phyloP scores from a whole-genome alignment of 2,113 vertebrate species.

The Xiphorhynchus elegans region DNA sequence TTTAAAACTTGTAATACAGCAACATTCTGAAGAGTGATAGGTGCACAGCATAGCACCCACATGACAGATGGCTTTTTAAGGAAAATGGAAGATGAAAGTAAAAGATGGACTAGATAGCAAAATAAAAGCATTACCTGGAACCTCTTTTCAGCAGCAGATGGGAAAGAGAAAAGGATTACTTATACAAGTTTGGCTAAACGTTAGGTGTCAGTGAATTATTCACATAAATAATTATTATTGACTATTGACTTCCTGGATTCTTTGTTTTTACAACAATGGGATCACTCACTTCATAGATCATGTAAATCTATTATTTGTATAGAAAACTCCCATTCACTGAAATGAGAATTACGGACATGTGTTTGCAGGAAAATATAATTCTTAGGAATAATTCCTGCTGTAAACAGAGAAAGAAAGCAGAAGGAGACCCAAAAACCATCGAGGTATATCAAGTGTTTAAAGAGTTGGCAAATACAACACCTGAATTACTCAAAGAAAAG shows the following conservation, averaged over 20 bases:
- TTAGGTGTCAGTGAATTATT: constrained; percentile 7
- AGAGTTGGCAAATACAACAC: not conserved
- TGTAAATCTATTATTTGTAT: not conserved
- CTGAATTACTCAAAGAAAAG: not conserved
- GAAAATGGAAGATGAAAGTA: constrained; percentile 25
- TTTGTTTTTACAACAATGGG: not conserved
- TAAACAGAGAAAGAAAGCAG: not conserved
- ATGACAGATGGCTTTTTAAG: constrained; percentile 50
- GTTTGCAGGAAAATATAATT: not conserved
- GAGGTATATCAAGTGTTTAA: not conserved
- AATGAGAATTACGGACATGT: not conserved
- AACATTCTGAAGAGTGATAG: not conserved
- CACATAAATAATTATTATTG: not conserved
- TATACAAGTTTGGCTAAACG: constrained; percentile 47
- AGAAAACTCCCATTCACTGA: not conserved
- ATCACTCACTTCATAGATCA: not conserved
- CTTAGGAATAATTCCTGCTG: not conserved
- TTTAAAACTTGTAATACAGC: not conserved
- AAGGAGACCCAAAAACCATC: not conserved
- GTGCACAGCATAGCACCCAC: not conserved
- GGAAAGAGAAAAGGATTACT: constrained; percentile 76
- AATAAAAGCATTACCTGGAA: constrained; percentile 88
- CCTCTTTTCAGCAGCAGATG: constrained; percentile 90
- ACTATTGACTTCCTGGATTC: not conserved
- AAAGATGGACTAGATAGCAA: constrained; percentile 45